Percentiles rank a stretch among this genome's conserved stretches.
phyloP scores from a whole-genome alignment of 2,888 invertebrate genomes.

The Amblyjoppa proteus region DNA sequence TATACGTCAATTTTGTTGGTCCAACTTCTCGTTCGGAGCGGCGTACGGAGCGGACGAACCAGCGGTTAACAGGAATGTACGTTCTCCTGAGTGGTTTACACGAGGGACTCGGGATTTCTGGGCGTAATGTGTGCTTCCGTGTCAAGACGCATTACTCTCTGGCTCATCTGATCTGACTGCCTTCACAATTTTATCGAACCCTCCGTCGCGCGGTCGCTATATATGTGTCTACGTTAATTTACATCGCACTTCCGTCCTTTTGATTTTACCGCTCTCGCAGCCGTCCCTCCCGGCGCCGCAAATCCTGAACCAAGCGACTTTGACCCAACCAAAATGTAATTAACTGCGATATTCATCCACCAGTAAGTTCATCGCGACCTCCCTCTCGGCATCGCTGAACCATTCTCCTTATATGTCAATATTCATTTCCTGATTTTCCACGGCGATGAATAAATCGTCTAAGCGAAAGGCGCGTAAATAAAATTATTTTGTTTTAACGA shows the following conservation, averaged over 20 bases:
- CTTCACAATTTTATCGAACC: constrained; percentile 27
- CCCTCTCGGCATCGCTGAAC: background rate
- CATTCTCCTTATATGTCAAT: background rate
- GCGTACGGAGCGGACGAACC: constrained; percentile 1
- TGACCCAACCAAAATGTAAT: constrained; percentile 23
- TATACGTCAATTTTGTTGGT: background rate
- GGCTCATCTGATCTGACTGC: background rate
- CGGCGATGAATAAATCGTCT: background rate
- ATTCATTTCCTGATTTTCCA: background rate
- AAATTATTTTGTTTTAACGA: too few relatives aligned
- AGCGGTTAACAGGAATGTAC: background rate
- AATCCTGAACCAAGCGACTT: background rate
- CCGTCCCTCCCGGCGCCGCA: background rate
- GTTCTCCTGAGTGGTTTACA: constrained; percentile 18
- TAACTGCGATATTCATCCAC: constrained; percentile 21
- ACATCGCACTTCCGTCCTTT: background rate
- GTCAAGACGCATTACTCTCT: constrained; percentile 21
- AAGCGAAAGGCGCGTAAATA: too few relatives aligned
- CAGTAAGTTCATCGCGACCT: background rate
- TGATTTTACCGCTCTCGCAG: background rate
- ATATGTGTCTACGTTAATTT: background rate
- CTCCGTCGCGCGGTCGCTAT: constrained; percentile 8
- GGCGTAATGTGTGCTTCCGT: constrained; percentile 15
- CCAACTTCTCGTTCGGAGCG: background rate
- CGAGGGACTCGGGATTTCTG: background rate